Evolutionary conservation across 2,113 vertebrate species (phyloP).

Genomic region (Rhabdomys dilectus): DNA sequence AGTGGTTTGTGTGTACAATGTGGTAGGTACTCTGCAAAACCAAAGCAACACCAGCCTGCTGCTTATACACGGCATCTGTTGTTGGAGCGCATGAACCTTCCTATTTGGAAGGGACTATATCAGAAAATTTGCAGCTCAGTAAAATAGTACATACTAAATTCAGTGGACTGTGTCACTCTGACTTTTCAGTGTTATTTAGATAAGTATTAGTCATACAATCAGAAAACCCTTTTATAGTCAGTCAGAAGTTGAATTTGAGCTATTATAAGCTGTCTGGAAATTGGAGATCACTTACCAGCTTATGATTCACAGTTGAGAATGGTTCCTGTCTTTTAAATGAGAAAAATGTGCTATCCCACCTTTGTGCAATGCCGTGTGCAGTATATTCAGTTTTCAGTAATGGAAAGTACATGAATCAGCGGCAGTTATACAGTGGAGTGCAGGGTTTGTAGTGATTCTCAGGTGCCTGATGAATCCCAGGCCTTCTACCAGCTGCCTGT

Average conservation of each 20-base stretch:
- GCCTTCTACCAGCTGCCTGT: background rate
- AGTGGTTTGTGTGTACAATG: background rate
- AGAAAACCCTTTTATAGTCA: constrained; percentile 14
- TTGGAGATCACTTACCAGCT: background rate
- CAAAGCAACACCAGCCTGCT: background rate
- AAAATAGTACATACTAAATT: background rate
- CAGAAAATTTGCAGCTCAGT: background rate
- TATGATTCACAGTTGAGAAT: background rate
- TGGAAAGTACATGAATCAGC: background rate
- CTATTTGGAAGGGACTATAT: background rate
- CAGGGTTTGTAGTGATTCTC: background rate
- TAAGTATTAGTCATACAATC: background rate
- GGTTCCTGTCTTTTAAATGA: constrained; percentile 46
- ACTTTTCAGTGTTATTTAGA: constrained; percentile 8
- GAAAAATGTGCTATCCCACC: background rate
- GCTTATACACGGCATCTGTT: background rate
- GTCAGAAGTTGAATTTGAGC: constrained; percentile 44
- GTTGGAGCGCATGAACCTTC: background rate
- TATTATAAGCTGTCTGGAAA: constrained; percentile 21
- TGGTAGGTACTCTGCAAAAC: background rate
- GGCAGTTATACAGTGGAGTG: background rate
- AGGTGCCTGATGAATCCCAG: background rate
- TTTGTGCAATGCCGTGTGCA: background rate
- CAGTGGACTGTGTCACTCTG: background rate
- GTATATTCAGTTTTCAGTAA: constrained; percentile 15